Percentiles rank a stretch among this genome's conserved stretches.
phyloP scores from a whole-genome alignment of 2,113 vertebrate genomes.

The Callionymus lyra region DNA sequence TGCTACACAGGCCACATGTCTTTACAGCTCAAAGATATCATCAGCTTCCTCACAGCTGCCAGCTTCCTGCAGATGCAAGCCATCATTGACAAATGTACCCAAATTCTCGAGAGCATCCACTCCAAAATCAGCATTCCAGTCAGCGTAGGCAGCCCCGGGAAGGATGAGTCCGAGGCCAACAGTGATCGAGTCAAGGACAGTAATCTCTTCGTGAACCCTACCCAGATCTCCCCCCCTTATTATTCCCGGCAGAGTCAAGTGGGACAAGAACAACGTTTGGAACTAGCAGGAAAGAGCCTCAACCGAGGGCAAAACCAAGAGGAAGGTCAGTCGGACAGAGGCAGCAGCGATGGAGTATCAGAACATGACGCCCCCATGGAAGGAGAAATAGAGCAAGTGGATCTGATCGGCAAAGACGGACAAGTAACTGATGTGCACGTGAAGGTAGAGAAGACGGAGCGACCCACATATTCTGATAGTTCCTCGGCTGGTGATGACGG shows the following conservation, averaged over 20 bases:
- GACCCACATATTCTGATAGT: constrained; percentile 90
- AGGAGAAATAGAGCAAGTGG: constrained; percentile 83
- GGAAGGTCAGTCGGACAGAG: constrained; percentile 90
- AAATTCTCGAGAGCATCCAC: constrained; percentile 95
- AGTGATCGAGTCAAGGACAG: constrained; percentile 84
- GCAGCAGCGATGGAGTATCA: constrained; percentile 86
- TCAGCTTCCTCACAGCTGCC: constrained; percentile 94
- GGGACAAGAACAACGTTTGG: constrained; percentile 70
- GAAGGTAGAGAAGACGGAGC: constrained; percentile 86
- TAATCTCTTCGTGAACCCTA: constrained; percentile 86
- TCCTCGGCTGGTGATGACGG: constrained; percentile 93
- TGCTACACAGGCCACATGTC: constrained; percentile 99
- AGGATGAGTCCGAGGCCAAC: constrained; percentile 70
- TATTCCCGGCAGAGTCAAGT: constrained; percentile 77
- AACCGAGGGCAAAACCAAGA: constrained; percentile 72
- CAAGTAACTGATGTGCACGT: constrained; percentile 89
- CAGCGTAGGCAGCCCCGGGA: constrained; percentile 72
- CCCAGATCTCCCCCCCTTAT: constrained; percentile 93
- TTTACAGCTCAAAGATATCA: constrained; percentile 90
- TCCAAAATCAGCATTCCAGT: constrained; percentile 88
- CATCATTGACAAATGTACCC: constrained; percentile 96
- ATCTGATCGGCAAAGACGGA: constrained; percentile 81
- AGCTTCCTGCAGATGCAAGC: constrained; percentile 98
- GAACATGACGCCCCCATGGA: constrained; percentile 90
- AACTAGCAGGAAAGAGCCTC: constrained; percentile 66